phyloP scores from a whole-genome alignment of 2,888 invertebrate genomes.

The Leptura quadrifasciata region DNA sequence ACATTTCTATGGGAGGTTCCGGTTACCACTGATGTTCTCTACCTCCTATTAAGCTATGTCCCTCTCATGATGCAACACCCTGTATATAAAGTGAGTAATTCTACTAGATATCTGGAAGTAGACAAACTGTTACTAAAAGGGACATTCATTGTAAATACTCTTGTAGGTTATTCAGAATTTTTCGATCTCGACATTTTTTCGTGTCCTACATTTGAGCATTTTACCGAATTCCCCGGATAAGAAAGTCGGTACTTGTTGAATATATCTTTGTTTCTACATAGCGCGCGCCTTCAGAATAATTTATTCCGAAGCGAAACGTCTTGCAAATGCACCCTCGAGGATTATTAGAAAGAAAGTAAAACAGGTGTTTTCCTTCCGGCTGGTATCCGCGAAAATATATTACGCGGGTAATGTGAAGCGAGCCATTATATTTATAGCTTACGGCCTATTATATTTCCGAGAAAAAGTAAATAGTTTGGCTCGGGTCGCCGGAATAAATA shows the following conservation, averaged over 20 bases:
- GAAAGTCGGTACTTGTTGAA: slow-evolving; percentile 3
- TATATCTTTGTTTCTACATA: too few species aligned
- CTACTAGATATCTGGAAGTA: too few species aligned
- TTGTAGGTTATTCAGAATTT: too few species aligned
- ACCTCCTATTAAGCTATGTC: too few species aligned
- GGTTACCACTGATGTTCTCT: too few species aligned
- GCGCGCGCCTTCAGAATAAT: neutral
- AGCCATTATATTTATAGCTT: slow-evolving; percentile 6
- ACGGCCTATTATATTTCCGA: neutral
- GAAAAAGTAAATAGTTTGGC: neutral
- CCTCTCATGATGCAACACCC: too few species aligned
- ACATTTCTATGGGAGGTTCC: too few species aligned
- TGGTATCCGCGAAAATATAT: neutral
- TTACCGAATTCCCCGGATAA: neutral
- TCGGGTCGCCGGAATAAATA: neutral
- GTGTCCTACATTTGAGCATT: neutral
- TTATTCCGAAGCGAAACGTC: neutral
- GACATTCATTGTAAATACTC: too few species aligned
- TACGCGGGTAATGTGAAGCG: neutral
- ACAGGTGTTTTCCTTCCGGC: neutral
- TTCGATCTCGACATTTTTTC: neutral
- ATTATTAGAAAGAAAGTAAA: slow-evolving; percentile 3
- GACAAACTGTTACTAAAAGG: too few species aligned
- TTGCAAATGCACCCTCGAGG: slow-evolving; percentile 1
- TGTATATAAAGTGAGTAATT: too few species aligned